These are phyloP conservation scores for Syngnathus typhle DNA, from an alignment of 2,113 vertebrate species.

Conservation along the genomic window DNA sequence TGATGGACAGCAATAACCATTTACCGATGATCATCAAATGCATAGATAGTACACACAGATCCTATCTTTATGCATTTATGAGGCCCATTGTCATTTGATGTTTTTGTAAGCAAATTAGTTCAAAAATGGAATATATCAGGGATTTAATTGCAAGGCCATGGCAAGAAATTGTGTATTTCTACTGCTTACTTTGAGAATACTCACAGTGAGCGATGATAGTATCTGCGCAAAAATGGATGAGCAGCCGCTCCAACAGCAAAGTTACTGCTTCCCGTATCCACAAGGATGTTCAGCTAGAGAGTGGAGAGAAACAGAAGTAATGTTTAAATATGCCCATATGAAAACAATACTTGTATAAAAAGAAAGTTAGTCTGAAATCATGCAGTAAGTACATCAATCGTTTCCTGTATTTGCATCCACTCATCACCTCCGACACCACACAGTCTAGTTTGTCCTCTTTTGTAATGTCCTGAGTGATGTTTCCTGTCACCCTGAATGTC, in stretches of 20 bases:
- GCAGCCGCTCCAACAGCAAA: conserved; percentile 94
- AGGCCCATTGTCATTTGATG: too few species aligned
- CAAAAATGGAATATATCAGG: background rate
- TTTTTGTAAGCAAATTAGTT: too few species aligned
- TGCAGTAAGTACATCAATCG: background rate
- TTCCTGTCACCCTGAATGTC: conserved; percentile 44
- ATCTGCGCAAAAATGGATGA: conserved; percentile 88
- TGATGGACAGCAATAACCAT: background rate
- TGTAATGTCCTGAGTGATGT: conserved; percentile 5
- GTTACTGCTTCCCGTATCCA: conserved; percentile 97
- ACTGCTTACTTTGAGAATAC: conserved; percentile 45
- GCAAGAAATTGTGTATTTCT: background rate
- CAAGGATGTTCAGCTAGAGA: conserved; percentile 89
- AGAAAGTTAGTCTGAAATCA: too few species aligned
- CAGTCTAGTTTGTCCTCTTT: conserved; percentile 4
- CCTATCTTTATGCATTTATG: background rate
- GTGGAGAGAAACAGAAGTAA: background rate
- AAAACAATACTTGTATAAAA: background rate
- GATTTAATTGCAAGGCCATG: background rate
- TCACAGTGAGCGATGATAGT: conserved; percentile 94
- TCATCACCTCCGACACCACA: background rate
- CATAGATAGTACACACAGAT: background rate
- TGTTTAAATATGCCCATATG: background rate
- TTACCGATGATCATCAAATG: background rate
- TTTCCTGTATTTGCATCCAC: background rate